Evolutionary conservation across 2,113 vertebrate species (phyloP), one percentile per base, ranked within the genome.

Genomic region (Choloepus hoffmanni): DNA sequence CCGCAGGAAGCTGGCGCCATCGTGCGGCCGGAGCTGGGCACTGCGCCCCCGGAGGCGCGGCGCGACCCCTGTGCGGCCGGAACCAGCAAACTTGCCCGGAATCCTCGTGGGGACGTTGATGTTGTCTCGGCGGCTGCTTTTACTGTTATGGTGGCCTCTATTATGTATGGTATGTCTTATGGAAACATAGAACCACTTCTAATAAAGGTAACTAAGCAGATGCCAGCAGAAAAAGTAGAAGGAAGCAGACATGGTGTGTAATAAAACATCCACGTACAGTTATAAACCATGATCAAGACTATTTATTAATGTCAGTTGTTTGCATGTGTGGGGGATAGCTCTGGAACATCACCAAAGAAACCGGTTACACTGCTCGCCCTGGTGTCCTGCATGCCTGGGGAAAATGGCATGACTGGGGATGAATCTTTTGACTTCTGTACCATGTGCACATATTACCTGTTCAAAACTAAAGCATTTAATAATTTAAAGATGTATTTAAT

Each of bases 1-100:
- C 96, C 79, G 98, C 95, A 98, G 98, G 98, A 94, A 96, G 97
- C 96, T 96, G 97, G 98, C 97, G 98, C 98, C 98, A 98, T 98
- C 98, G 98, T 98, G 98, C 97, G 98, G 98, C 63, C 70, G 0
- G 45, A 88, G 45, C 8, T 1, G 0, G 62, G 90, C 92, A 98
- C 93, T 98, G 96, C 97, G 84, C 11, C 76, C 74, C 86, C 36
- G 63, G 82, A 93, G 95, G 95, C 85, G 33, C 50, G 1, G 53
- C 48, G 55, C 60, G 16, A 74, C 16, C 84, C 30, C 67, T 8
- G 15, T n/a, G 33, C 7, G 33, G 45, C 63, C 78, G 0, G 36
- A 81, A 33, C 36, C 2, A 7, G 55, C 48, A 0, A 40, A 81
- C 68, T 21, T 48, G 76, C 45, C 55, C 26, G 4, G 9, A 36